Evolutionary conservation across 2,113 vertebrate genomes (phyloP), one percentile per base, ranked within the genome.

Genomic region (Sinocyclocheilus rhinocerous): DNA sequence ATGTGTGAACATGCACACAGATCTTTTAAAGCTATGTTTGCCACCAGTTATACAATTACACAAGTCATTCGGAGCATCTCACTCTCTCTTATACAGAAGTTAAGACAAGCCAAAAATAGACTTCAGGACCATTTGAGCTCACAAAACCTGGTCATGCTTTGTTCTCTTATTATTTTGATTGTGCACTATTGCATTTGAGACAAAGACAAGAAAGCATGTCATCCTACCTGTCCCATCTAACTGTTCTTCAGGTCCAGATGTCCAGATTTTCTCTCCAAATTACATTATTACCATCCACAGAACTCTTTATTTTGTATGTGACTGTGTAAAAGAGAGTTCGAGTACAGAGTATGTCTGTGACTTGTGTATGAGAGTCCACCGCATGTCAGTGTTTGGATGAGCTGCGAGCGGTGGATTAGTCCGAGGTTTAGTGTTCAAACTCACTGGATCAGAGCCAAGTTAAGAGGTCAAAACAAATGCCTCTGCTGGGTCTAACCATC

Each of bases 391-490:
- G 45, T 81, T 63, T 67, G 79, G 24, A 59, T 57, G 39, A 67
- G 61, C 50, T 4, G 26, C 39, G 20, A 39, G 16, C 33, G 48
- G 33, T 39, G 50, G 76, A 85, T 78, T 55, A 85, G 61, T 78
- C 84, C n/a, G 12, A n/a, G 84, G 76, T 42, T 81, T 85, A 80
- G 84, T 29, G 29, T 72, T 72, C 48, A 67, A 18, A 39, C 50
- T 42, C 12, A 42, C 22, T 77, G 84, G 76, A 24, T 26, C 48
- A 20, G 48, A 20, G 76, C 76, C 76, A 80, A 45, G 63, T 8
- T n/a, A 63, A 80, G 65, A 70, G 36, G 36, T 81, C 67, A 78
- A 65, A 57, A 61, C 81, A 87, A 81, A 77, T 83, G 29, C 33
- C 42, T 82, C 76, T 69, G 20, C 29, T 29, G 20, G 79, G 42